A percentile compares a stretch with the other conserved stretches of the same genome.
Evolutionary conservation across 2,888 invertebrate genomes (phyloP).

Genomic region (Cordilura impudica): DNA sequence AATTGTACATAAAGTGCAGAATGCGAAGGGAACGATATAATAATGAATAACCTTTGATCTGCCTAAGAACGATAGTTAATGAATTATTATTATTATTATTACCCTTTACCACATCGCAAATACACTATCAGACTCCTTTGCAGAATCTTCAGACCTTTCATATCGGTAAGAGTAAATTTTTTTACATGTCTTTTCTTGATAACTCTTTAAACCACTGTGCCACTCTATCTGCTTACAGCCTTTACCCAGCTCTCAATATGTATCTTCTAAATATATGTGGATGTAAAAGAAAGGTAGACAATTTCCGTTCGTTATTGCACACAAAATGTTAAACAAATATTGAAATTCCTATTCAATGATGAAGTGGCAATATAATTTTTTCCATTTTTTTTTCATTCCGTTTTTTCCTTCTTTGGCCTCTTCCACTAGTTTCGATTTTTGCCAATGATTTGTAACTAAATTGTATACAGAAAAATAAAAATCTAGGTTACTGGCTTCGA

Average conservation of each 20-base stretch:
- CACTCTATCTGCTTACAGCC: no score
- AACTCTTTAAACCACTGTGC: no score
- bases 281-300: constrained; percentile 51
- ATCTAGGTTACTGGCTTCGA: constrained; percentile 47
- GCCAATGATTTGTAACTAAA: constrained; percentile 58
- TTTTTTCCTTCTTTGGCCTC: background rate
- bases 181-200: no score
- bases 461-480: constrained; percentile 34
- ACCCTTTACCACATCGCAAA: no score
- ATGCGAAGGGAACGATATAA: no score
- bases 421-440: constrained; percentile 50
- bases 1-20: no score
- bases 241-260: background rate
- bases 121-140: no score
- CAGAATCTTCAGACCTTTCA: no score
- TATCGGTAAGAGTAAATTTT: no score
- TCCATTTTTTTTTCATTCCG: background rate
- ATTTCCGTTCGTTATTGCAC: constrained; percentile 62
- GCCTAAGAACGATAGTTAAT: no score
- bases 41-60: no score
- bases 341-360: constrained; percentile 61
- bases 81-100: no score
- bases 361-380: constrained; percentile 61
- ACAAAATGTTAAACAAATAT: constrained; percentile 61
- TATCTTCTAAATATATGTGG: background rate